phyloP scores from a whole-genome alignment of 37 sponge, comb jelly and placozoan genomes.

The Eunapius fragilis region DNA sequence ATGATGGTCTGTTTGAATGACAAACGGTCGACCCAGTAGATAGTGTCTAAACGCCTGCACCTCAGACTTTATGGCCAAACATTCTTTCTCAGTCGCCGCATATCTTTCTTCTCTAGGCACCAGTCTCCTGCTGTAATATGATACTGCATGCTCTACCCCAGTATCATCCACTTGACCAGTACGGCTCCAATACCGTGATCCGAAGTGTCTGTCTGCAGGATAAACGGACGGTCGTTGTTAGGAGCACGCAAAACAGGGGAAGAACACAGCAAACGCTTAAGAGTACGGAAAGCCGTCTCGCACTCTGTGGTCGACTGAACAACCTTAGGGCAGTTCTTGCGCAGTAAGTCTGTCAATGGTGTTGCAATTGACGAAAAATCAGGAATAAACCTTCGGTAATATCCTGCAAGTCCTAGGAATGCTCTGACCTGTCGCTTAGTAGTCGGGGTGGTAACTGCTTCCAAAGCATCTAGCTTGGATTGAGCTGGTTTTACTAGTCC shows the following conservation, averaged over 20 bases:
- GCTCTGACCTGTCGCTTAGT: conserved; percentile 43
- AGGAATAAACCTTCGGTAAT: conserved; percentile 57
- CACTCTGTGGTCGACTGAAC: conserved; percentile 15
- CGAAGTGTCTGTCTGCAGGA: conserved; percentile 29
- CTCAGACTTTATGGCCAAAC: not conserved
- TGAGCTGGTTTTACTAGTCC: conserved; percentile 21
- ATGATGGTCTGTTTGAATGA: not conserved
- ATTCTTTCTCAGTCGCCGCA: not conserved
- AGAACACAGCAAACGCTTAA: conserved; percentile 10
- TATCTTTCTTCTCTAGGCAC: conserved; percentile 11
- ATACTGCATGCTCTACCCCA: conserved; percentile 35
- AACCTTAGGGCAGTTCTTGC: not conserved
- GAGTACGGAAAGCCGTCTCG: conserved; percentile 21
- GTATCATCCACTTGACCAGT: conserved; percentile 7
- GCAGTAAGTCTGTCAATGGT: conserved; percentile 26
- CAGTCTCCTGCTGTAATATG: conserved; percentile 17
- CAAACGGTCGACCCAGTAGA: conserved; percentile 7
- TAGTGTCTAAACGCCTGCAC: not conserved
- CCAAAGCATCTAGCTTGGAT: conserved; percentile 15
- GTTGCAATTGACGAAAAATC: conserved; percentile 34
- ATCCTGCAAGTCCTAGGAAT: conserved; percentile 52
- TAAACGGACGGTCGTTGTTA: conserved; percentile 8
- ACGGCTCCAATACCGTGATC: conserved; percentile 22
- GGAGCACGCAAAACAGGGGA: conserved; percentile 26
- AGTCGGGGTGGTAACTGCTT: conserved; percentile 19